These are phyloP conservation scores for Ridgeia piscesae DNA, from an alignment of 1,140 invertebrate genomes.

Conservation along the genomic window DNA sequence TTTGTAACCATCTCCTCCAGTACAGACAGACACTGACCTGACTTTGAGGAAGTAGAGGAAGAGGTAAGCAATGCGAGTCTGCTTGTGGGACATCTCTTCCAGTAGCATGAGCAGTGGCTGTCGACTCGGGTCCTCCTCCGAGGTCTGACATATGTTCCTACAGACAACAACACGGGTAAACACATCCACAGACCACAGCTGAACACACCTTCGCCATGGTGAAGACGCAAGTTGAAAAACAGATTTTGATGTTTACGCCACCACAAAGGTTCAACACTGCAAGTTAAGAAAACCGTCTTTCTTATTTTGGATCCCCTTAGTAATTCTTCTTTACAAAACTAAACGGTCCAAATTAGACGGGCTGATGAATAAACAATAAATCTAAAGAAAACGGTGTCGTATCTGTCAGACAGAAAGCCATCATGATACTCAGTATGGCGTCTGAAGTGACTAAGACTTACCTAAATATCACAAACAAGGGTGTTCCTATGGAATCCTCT, in stretches of 20 bases:
- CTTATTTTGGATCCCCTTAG: too few species aligned
- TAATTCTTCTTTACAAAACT: too few species aligned
- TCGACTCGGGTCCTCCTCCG: slow-evolving; percentile 74
- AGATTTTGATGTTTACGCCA: too few species aligned
- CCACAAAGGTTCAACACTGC: too few species aligned
- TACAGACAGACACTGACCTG: slow-evolving; percentile 54
- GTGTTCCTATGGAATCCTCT: slow-evolving; percentile 76
- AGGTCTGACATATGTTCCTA: slow-evolving; percentile 70
- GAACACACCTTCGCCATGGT: not conserved
- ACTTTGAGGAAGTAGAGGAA: slow-evolving; percentile 85
- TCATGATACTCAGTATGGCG: too few species aligned
- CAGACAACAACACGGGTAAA: not conserved
- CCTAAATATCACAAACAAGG: slow-evolving; percentile 78
- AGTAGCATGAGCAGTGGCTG: slow-evolving; percentile 73
- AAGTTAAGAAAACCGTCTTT: too few species aligned
- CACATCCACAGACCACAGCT: not conserved
- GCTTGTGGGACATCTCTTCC: slow-evolving; percentile 72
- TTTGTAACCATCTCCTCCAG: not conserved
- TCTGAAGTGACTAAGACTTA: slow-evolving; percentile 39
- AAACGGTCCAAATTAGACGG: too few species aligned
- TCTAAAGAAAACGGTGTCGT: too few species aligned
- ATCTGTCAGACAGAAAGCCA: too few species aligned
- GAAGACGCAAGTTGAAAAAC: not conserved
- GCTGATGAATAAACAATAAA: too few species aligned
- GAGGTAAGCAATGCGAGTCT: slow-evolving; percentile 78